A percentile compares a stretch with the other conserved stretches of the same genome.
Conservation (phyloP, 2,888 invertebrate species). For the Luffia ferchaultella region DNA sequence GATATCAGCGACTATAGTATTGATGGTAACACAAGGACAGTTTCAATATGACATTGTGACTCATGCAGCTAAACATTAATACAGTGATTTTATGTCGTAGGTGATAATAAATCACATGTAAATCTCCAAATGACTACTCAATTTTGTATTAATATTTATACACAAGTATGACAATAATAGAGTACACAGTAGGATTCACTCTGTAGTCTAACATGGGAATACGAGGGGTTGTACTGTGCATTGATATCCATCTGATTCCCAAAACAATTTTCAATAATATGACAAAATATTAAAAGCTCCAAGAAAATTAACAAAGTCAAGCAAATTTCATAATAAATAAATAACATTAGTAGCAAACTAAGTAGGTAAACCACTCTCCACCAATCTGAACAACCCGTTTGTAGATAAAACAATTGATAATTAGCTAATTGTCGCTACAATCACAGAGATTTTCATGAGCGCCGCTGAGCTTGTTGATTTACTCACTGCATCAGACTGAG, state of each 20-base stretch:
- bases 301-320: slow-evolving; percentile 53
- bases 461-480: slow-evolving; percentile 33
- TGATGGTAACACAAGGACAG: background rate
- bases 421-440: slow-evolving; percentile 64
- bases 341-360: slow-evolving; percentile 58
- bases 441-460: slow-evolving; percentile 65
- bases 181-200: background rate
- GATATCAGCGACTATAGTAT: background rate
- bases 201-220: no score
- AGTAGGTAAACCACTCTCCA: slow-evolving; percentile 42
- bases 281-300: slow-evolving; percentile 28
- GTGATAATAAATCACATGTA: no score
- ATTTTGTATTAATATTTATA: background rate
- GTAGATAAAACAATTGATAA: slow-evolving; percentile 51
- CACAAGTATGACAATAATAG: background rate
- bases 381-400: slow-evolving; percentile 50
- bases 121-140: no score
- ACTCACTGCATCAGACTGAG: slow-evolving; percentile 56
- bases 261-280: slow-evolving; percentile 28
- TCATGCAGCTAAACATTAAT: no score
- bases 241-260: slow-evolving; percentile 28
- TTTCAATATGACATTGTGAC: background rate
- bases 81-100: no score
- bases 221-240: no score
- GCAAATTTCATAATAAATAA: slow-evolving; percentile 57